A percentile compares a stretch with the other conserved stretches of the same genome.
Conservation (phyloP, 2,888 invertebrate genomes). For the Stenchaetothrips biformis region DNA sequence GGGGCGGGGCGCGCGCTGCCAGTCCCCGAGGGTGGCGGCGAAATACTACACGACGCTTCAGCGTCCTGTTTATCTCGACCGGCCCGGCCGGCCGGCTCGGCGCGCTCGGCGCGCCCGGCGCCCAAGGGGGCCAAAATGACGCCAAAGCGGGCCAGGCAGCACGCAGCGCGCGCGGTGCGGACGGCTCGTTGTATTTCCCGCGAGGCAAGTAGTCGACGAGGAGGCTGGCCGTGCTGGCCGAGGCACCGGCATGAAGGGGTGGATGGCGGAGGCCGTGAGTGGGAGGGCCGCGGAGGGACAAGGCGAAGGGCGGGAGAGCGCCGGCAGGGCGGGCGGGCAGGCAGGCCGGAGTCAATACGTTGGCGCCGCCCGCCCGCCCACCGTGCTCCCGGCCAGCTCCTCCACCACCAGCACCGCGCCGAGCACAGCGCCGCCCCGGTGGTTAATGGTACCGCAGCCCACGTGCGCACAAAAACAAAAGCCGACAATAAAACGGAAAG, state of each 20-base stretch:
- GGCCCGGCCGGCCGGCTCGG: background rate
- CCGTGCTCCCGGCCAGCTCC: slow-evolving; percentile 16
- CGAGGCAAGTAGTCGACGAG: background rate
- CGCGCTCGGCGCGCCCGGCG: background rate
- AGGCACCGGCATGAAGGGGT: background rate
- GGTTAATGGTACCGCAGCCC: too few species aligned
- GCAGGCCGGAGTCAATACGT: slow-evolving; percentile 8
- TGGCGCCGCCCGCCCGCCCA: background rate
- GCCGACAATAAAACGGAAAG: too few species aligned
- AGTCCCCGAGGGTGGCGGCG: slow-evolving; percentile 38
- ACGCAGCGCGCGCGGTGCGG: background rate
- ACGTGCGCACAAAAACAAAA: too few species aligned
- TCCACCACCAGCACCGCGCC: background rate
- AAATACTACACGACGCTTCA: background rate
- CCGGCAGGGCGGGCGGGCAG: background rate
- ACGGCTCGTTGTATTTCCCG: slow-evolving; percentile 12
- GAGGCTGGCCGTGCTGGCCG: background rate
- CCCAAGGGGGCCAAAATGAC: background rate
- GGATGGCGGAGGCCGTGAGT: slow-evolving; percentile 26
- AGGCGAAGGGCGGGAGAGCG: slow-evolving; percentile 7
- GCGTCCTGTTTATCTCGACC: background rate
- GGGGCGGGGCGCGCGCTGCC: slow-evolving; percentile 2
- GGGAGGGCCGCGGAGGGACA: slow-evolving; percentile 19
- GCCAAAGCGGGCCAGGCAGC: background rate
- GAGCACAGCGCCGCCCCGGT: too few species aligned